Evolutionary conservation across 2,888 invertebrate genomes (phyloP).

Genomic region (Cerastis leucographa): DNA sequence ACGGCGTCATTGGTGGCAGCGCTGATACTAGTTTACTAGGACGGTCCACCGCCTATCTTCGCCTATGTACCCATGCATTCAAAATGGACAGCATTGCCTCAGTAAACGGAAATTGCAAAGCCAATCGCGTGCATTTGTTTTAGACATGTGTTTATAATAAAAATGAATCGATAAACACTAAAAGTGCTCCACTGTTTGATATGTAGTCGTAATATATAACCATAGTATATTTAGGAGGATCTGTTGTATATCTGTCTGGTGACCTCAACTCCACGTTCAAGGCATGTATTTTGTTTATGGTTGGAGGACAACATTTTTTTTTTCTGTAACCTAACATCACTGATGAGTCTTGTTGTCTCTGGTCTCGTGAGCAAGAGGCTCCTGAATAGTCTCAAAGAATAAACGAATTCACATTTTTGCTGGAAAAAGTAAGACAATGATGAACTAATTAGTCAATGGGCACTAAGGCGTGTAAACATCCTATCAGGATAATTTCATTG

Average conservation of each 20-base stretch:
- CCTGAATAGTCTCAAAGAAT: not conserved
- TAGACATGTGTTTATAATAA: not conserved
- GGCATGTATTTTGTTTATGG: not conserved
- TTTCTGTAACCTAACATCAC: too few species aligned
- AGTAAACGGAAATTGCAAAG: not conserved
- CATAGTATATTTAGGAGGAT: not conserved
- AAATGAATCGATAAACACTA: not conserved
- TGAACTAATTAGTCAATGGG: not conserved
- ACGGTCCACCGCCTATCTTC: not conserved
- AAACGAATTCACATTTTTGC: not conserved
- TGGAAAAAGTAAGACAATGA: not conserved
- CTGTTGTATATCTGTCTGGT: not conserved
- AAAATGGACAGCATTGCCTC: not conserved
- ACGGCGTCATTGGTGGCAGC: not conserved
- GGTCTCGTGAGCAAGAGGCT: not conserved
- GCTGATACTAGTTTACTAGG: not conserved
- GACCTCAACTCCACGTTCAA: not conserved
- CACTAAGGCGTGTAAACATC: not conserved
- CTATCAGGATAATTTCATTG: conserved; percentile 4
- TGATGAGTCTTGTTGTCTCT: not conserved
- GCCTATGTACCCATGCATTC: not conserved
- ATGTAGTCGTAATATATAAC: too few species aligned
- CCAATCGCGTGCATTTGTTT: conserved; percentile 1
- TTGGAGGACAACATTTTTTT: not conserved
- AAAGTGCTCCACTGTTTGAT: not conserved